Evolutionary conservation across 2,113 vertebrate species (phyloP).

Genomic region (Rhabdomys dilectus): DNA sequence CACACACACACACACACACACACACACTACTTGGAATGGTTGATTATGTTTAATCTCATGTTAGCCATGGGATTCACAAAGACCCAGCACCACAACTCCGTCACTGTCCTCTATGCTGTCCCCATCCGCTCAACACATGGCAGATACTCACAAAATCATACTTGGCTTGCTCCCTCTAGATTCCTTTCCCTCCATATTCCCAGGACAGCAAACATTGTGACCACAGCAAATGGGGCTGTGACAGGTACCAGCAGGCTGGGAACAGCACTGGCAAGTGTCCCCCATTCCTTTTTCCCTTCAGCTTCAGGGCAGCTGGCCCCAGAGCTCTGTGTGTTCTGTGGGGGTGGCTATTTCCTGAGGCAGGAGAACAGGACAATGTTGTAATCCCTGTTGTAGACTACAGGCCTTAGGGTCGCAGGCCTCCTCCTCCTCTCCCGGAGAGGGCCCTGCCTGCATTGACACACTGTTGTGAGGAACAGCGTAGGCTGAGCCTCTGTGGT

Average conservation of each 20-base stretch:
- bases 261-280: too few relatives aligned
- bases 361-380: not conserved
- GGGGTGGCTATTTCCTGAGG: not conserved
- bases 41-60: not conserved
- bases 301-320: not conserved
- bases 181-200: not conserved
- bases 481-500: not conserved
- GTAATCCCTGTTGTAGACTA: not conserved
- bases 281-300: not conserved
- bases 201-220: too few relatives aligned
- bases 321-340: not conserved
- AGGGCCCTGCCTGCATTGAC: not conserved
- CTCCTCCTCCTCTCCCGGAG: not conserved
- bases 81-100: too few relatives aligned
- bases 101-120: accelerated
- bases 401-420: not conserved
- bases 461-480: not conserved
- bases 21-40: not conserved
- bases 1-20: not conserved
- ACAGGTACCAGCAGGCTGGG: not conserved
- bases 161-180: not conserved
- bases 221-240: not conserved
- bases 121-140: not conserved
- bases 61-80: not conserved
- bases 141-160: not conserved